Conservation (phyloP, 2,888 invertebrate species). For the Nipponacmea schrenckii region DNA sequence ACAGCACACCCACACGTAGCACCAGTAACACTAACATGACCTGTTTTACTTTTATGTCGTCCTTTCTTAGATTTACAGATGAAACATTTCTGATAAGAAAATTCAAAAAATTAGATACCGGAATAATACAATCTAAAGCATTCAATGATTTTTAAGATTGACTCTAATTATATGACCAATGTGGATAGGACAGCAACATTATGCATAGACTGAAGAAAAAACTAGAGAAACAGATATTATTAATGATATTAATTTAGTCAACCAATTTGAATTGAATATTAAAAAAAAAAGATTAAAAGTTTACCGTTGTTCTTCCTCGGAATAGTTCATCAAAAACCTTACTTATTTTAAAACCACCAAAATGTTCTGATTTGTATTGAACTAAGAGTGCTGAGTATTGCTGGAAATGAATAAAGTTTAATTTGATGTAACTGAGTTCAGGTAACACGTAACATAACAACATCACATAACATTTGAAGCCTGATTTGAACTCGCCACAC, state of each 20-base stretch:
- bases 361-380: slow-evolving; percentile 51
- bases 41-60: not conserved
- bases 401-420: slow-evolving; percentile 42
- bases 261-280: no score
- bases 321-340: slow-evolving; percentile 71
- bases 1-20: slow-evolving; percentile 80
- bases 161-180: no score
- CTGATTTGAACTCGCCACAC: no score
- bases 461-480: no score
- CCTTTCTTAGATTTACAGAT: slow-evolving; percentile 73
- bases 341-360: slow-evolving; percentile 57
- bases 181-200: no score
- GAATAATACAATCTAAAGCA: not conserved
- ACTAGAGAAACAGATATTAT: no score
- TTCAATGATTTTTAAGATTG: no score
- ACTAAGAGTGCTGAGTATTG: slow-evolving; percentile 57
- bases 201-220: no score
- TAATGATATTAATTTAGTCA: no score
- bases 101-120: not conserved
- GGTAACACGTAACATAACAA: no score
- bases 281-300: not conserved
- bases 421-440: no score
- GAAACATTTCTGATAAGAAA: slow-evolving; percentile 73
- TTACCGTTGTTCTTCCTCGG: slow-evolving; percentile 73
- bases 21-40: slow-evolving; percentile 59